These are phyloP conservation scores for Eucera pruinosa DNA, from an alignment of 2,888 invertebrate genomes.

Conservation along the genomic window DNA sequence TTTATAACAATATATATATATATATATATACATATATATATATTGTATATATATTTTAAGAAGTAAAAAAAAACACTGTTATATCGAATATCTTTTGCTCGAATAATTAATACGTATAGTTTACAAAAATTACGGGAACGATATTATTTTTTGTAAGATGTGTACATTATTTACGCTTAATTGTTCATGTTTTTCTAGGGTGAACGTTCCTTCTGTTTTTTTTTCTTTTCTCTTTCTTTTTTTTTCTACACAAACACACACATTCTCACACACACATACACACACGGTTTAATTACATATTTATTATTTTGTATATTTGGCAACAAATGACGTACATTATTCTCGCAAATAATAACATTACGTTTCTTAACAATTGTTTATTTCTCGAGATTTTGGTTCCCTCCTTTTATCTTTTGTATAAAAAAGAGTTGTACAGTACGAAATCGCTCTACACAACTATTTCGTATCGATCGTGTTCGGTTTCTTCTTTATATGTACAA, in stretches of 20 bases:
- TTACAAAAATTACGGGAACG: slow-evolving; percentile 12
- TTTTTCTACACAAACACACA: too few relatives aligned
- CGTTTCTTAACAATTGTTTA: slow-evolving; percentile 64
- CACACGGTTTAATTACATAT: slow-evolving; percentile 59
- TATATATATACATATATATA: too few relatives aligned
- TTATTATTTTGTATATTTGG: slow-evolving; percentile 75
- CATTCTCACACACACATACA: too few relatives aligned
- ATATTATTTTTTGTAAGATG: slow-evolving; percentile 8
- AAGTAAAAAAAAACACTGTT: slow-evolving; percentile 39
- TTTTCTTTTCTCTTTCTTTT: too few relatives aligned
- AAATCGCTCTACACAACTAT: slow-evolving; percentile 59
- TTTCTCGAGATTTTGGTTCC: slow-evolving; percentile 67
- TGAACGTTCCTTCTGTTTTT: slow-evolving; percentile 9
- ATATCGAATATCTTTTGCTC: slow-evolving; percentile 24
- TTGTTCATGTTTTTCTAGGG: slow-evolving; percentile 35
- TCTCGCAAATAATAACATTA: slow-evolving; percentile 63
- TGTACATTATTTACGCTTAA: slow-evolving; percentile 24
- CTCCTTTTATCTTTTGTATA: slow-evolving; percentile 65
- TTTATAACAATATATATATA: slow-evolving; percentile 65
- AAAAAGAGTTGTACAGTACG: slow-evolving; percentile 62
- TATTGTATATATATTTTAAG: slow-evolving; percentile 53
- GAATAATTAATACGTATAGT: slow-evolving; percentile 9
- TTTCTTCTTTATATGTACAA: slow-evolving; percentile 75
- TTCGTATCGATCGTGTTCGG: slow-evolving; percentile 36
- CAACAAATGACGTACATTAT: slow-evolving; percentile 68